Percentiles rank a stretch among this genome's conserved stretches.
Evolutionary conservation across 2,113 vertebrate species (phyloP).

Genomic region (Channa maculata): DNA sequence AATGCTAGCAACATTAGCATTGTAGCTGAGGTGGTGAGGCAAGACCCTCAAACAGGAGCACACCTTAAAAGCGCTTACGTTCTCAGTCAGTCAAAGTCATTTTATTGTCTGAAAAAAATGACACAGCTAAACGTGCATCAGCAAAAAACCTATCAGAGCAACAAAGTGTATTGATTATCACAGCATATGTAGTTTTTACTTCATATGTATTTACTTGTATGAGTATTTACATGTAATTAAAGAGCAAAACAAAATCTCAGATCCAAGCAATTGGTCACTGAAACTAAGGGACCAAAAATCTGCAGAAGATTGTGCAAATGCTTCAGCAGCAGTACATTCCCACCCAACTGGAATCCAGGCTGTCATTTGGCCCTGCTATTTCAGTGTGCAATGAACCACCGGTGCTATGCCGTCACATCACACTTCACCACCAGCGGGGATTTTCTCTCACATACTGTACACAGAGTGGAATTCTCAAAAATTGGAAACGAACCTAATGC

Average conservation of each 20-base stretch:
- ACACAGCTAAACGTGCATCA: too few relatives aligned
- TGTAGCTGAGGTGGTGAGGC: too few relatives aligned
- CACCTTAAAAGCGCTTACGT: too few relatives aligned
- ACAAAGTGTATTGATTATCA: too few relatives aligned
- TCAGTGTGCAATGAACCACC: constrained; percentile 74
- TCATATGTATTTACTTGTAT: too few relatives aligned
- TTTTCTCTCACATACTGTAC: constrained; percentile 47
- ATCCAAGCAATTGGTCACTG: not conserved
- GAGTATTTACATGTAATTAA: too few relatives aligned
- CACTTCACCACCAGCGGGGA: constrained; percentile 57
- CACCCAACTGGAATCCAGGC: constrained; percentile 45
- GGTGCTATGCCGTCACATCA: constrained; percentile 59
- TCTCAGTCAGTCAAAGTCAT: too few relatives aligned
- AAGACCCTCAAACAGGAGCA: too few relatives aligned
- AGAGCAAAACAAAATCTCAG: not conserved
- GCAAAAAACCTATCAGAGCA: too few relatives aligned
- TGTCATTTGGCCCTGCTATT: constrained; percentile 66
- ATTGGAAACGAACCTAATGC: constrained; percentile 75
- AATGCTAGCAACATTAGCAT: too few relatives aligned
- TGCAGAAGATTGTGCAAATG: constrained; percentile 41
- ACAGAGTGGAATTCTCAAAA: constrained; percentile 61
- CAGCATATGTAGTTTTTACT: too few relatives aligned
- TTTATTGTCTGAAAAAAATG: too few relatives aligned
- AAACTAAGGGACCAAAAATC: constrained; percentile 9
- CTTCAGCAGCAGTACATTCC: constrained; percentile 47